Conservation (phyloP, 2,113 vertebrate genomes). For the Progne subis region DNA sequence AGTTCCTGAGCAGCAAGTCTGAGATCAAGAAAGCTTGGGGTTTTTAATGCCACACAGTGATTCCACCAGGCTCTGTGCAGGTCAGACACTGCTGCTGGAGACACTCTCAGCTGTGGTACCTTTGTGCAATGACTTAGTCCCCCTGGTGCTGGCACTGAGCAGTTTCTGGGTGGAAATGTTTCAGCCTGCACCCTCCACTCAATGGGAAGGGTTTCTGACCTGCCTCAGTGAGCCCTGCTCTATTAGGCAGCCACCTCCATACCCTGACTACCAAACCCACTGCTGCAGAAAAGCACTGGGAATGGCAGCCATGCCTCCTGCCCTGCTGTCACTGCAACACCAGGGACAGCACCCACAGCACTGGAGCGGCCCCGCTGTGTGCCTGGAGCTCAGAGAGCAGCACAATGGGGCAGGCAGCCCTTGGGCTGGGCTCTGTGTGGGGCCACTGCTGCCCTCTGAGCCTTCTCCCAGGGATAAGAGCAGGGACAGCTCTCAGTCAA, state of each 20-base stretch:
- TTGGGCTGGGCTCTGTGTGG: neutral
- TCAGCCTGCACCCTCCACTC: neutral
- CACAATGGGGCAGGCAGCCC: neutral
- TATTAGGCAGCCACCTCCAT: neutral
- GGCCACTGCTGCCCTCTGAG: neutral
- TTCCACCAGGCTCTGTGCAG: neutral
- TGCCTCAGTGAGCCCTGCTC: neutral
- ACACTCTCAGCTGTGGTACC: neutral
- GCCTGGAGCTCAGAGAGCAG: neutral
- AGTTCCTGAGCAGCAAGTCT: neutral
- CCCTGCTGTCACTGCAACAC: neutral
- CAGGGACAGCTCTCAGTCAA: neutral
- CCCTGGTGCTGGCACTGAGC: neutral
- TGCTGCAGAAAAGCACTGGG: neutral
- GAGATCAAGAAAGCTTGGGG: neutral
- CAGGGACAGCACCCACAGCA: neutral
- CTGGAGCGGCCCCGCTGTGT: neutral
- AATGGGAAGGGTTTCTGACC: neutral
- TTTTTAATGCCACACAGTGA: neutral
- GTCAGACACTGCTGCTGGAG: neutral
- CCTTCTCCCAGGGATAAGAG: neutral
- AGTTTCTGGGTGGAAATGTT: neutral
- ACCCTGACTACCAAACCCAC: neutral
- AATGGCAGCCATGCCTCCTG: neutral
- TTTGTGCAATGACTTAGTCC: neutral